Evolutionary conservation across 2,113 vertebrate genomes (phyloP), one percentile per base, ranked within the genome.

Genomic region (Macquaria australasica): DNA sequence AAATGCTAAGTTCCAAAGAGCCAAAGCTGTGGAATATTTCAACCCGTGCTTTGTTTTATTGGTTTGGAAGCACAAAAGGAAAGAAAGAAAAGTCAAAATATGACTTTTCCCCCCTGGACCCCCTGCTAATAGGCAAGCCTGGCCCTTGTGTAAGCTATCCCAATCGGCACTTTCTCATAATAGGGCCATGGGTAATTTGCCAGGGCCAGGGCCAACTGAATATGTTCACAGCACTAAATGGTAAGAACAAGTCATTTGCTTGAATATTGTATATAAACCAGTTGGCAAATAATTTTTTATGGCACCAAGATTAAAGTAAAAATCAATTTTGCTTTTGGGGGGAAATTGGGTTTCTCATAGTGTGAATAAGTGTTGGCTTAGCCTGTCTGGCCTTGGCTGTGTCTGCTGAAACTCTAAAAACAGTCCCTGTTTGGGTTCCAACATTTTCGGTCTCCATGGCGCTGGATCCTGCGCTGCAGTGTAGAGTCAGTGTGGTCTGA

Each of bases 21-120:
- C 74, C 88, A 87, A 88, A 93, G 79, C 82, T 90, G 87, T 94
- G 91, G 85, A 91, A 90, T 92, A 91, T 92, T 93, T 94, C 90
- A 93, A 83, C 81, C 77, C 74, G 12, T 88, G 79, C 87, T 93
- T 95, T 91, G 85, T 92, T 93, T 94, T 90, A 93, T 92, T 88
- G 87, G 81, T 88, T 93, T 92, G 92, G 92, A 94, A 92, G 77
- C 87, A 78, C 80, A 87, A 87, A 85, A 66, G 83, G 89, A 92
- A 91, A 89, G 85, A 87, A 74, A 87, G 77, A 87, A 78, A 88
- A 88, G 73, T 85, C 58, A 79, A 84, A 84, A 84, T 82, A 83
- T 84, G 84, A 86, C 83, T 86, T 80, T 86, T 81, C 50, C 70
- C 72, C 74, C 81, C 76, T 62, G 74, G 64, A 88, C 88, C 87